Conservation (phyloP, 53 echinoderm and acorn worm genomes). For the Hippasteria phrygiana region DNA sequence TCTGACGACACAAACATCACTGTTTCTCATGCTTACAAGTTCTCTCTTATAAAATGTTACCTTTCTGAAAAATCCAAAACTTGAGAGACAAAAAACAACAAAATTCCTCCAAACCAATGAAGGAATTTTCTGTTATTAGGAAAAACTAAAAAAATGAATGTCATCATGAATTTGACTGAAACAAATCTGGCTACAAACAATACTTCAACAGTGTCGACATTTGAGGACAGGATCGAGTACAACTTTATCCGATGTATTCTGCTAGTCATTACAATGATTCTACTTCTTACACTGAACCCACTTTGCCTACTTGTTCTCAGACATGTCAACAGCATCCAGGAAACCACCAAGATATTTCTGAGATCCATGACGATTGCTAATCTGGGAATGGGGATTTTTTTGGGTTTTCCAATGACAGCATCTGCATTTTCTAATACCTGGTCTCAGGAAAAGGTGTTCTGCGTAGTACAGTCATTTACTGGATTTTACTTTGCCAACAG, state of each 20-base stretch:
- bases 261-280: background rate
- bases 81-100: too few species aligned
- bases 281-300: conserved; percentile 21
- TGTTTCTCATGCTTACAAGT: too few species aligned
- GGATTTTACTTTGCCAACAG: background rate
- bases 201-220: background rate
- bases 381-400: conserved; percentile 10
- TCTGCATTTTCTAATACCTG: conserved; percentile 16
- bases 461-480: background rate
- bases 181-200: background rate
- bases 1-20: too few species aligned
- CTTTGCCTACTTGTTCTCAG: conserved; percentile 2
- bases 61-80: too few species aligned
- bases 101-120: too few species aligned
- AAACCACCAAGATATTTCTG: conserved; percentile 43
- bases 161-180: background rate
- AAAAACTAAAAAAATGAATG: background rate
- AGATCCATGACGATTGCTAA: conserved; percentile 1
- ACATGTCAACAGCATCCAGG: conserved; percentile 34
- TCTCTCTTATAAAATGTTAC: too few species aligned
- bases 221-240: background rate
- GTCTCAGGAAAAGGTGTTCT: conserved; percentile 2
- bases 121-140: too few species aligned
- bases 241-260: background rate
- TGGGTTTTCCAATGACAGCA: background rate